Conservation (phyloP, 2,113 vertebrate genomes). For the Condylura cristata region DNA sequence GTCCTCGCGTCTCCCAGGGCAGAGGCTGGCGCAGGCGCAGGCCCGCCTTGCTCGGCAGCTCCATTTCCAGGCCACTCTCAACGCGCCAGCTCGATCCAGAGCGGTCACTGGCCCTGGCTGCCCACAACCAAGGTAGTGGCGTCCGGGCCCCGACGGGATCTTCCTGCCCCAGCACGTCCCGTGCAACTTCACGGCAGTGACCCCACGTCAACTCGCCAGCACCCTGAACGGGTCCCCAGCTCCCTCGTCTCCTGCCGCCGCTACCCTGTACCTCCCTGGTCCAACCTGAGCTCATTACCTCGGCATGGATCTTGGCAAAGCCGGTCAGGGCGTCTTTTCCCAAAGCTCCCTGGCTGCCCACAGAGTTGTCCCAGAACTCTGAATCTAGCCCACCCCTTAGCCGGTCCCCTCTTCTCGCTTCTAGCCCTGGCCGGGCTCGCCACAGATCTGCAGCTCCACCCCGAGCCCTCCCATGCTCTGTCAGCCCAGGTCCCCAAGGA, state of each 20-base stretch:
- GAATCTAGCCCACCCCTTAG: accelerated
- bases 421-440: not conserved
- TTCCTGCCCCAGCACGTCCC: not conserved
- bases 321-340: not conserved
- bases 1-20: too few species aligned
- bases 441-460: not conserved
- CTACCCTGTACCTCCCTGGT: not conserved
- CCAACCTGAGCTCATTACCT: not conserved
- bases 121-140: not conserved
- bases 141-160: not conserved
- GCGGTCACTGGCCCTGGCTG: not conserved
- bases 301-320: too few species aligned
- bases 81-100: not conserved
- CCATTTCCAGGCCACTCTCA: not conserved
- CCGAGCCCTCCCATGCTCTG: accelerated
- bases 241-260: too few species aligned
- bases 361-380: not conserved
- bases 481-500: too few species aligned
- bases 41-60: not conserved
- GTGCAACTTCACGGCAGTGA: too few species aligned
- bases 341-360: not conserved
- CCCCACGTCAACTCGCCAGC: accelerated
- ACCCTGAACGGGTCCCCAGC: too few species aligned
- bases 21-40: too few species aligned
- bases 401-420: not conserved